Evolutionary conservation across 2,113 vertebrate species (phyloP).

Genomic region (Pteropus alecto): DNA sequence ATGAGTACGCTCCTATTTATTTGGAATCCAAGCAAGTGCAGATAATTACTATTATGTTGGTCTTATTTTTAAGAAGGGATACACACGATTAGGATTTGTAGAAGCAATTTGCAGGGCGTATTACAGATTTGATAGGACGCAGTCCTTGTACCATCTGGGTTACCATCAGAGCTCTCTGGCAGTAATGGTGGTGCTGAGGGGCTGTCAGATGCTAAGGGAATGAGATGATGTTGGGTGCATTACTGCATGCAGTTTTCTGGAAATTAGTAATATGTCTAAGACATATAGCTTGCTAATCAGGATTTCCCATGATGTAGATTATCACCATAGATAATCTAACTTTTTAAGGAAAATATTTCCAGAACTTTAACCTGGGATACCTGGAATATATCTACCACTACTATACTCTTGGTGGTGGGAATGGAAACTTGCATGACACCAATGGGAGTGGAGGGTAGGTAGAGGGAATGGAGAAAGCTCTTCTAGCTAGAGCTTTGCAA

Average conservation of each 20-base stretch:
- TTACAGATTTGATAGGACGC: background rate
- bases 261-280: background rate
- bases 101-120: background rate
- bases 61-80: background rate
- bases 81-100: background rate
- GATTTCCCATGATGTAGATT: background rate
- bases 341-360: background rate
- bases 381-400: background rate
- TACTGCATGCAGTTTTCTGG: background rate
- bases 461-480: background rate
- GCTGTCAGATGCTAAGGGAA: background rate
- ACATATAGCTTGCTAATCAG: background rate
- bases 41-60: background rate
- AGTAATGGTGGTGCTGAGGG: background rate
- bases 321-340: background rate
- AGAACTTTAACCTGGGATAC: background rate
- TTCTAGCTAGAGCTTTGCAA: background rate
- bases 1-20: background rate
- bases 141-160: background rate
- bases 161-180: background rate
- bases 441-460: no score
- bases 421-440: background rate
- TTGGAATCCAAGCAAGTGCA: background rate
- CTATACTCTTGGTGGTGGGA: background rate
- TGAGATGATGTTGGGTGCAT: background rate